phyloP scores from a whole-genome alignment of 1,140 invertebrate genomes.

The Notospermus geniculatus region DNA sequence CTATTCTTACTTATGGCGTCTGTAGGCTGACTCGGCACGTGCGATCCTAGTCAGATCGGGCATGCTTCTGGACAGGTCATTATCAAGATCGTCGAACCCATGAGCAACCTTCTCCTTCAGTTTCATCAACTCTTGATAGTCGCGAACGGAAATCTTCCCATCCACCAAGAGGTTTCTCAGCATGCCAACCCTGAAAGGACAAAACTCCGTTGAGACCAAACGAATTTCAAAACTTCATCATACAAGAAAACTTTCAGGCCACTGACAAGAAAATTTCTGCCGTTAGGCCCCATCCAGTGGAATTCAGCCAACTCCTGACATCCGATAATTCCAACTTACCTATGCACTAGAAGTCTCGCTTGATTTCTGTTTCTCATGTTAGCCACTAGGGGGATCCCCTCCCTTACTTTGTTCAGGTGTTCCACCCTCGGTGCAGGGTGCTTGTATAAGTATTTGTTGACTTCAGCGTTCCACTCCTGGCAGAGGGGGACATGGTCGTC shows the following conservation, averaged over 20 bases:
- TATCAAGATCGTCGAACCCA: background rate
- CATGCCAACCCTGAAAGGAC: background rate
- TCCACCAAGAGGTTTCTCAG: background rate
- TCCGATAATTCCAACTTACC: background rate
- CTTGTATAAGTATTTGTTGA: conserved; percentile 1
- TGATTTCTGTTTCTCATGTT: conserved; percentile 7
- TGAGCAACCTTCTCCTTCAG: background rate
- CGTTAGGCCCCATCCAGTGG: no score
- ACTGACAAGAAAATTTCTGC: no score
- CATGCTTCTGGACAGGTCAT: background rate
- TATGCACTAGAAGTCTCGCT: background rate
- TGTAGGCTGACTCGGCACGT: no score
- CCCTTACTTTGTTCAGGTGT: background rate
- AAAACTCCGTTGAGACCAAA: no score
- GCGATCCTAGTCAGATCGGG: background rate
- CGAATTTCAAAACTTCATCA: no score
- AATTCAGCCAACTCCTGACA: no score
- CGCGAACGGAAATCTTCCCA: background rate
- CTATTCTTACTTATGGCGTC: no score
- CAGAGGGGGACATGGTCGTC: background rate
- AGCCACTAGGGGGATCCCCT: background rate
- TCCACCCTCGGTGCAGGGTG: conserved; percentile 1
- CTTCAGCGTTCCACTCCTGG: background rate
- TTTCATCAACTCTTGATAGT: background rate
- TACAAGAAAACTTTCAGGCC: no score